Evolutionary conservation across 2,888 invertebrate genomes (phyloP).

Genomic region (Volucella zonaria): DNA sequence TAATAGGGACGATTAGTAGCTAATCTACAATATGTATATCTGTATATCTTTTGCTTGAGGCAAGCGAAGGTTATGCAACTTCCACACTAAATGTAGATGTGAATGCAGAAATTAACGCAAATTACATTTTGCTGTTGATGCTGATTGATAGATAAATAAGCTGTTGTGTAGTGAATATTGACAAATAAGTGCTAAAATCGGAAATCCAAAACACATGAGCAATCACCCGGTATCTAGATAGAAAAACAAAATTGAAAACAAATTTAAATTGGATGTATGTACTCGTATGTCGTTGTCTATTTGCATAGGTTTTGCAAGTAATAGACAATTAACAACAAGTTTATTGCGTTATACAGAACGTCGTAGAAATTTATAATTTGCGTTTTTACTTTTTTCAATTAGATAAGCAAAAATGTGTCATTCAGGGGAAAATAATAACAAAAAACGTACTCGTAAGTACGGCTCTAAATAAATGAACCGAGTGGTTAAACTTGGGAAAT

Average conservation of each 20-base stretch:
- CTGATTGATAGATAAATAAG: neutral
- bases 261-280: neutral
- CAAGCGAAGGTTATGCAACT: constrained; percentile 1
- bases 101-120: neutral
- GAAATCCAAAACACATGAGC: constrained; percentile 15
- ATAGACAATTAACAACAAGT: constrained; percentile 27
- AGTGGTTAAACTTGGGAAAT: no score
- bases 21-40: neutral
- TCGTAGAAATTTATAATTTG: neutral
- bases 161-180: neutral
- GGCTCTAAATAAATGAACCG: no score
- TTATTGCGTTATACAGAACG: constrained; percentile 19
- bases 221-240: neutral
- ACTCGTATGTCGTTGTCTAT: neutral
- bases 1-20: neutral
- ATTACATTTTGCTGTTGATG: neutral
- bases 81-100: neutral
- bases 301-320: neutral
- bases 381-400: neutral
- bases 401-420: neutral
- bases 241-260: constrained; percentile 4
- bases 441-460: no score
- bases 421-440: no score
- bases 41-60: neutral
- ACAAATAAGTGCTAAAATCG: constrained; percentile 2